Evolutionary conservation across 2,888 invertebrate species (phyloP).

Genomic region (Lysandra bellargus): DNA sequence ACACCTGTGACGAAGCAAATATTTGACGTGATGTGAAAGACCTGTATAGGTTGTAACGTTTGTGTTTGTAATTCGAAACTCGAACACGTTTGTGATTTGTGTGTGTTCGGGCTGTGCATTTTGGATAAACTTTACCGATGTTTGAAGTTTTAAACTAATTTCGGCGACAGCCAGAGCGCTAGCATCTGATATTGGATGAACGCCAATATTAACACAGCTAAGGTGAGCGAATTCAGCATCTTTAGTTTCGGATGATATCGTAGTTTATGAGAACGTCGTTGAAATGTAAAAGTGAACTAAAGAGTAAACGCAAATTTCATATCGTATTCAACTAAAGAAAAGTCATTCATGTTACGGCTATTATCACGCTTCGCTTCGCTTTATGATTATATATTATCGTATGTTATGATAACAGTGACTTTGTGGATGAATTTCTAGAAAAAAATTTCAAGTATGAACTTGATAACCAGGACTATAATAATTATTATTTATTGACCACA

Average conservation of each 20-base stretch:
- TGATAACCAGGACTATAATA: neutral
- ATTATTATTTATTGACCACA: neutral
- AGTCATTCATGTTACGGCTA: slow-evolving; percentile 4
- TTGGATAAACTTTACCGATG: slow-evolving; percentile 55
- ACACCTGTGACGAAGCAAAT: slow-evolving; percentile 73
- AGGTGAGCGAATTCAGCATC: slow-evolving; percentile 60
- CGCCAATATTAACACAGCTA: slow-evolving; percentile 73
- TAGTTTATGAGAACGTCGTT: slow-evolving; percentile 1
- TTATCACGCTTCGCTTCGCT: slow-evolving; percentile 23
- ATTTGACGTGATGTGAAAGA: slow-evolving; percentile 73
- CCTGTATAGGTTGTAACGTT: slow-evolving; percentile 58
- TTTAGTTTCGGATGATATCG: slow-evolving; percentile 24
- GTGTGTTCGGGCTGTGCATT: slow-evolving; percentile 55
- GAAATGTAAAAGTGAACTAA: neutral
- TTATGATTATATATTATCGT: neutral
- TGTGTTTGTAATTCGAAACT: slow-evolving; percentile 54
- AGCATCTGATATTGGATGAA: slow-evolving; percentile 74
- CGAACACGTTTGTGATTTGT: slow-evolving; percentile 57
- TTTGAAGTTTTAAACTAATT: slow-evolving; percentile 58
- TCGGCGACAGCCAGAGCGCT: slow-evolving; percentile 72
- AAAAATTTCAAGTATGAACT: neutral
- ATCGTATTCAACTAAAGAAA: neutral
- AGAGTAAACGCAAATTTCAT: neutral
- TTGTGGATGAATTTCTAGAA: slow-evolving; percentile 1
- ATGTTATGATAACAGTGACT: neutral